Evolutionary conservation across 2,797 vertebrate species (phyloP).

Genomic region (Lophius americanus): DNA sequence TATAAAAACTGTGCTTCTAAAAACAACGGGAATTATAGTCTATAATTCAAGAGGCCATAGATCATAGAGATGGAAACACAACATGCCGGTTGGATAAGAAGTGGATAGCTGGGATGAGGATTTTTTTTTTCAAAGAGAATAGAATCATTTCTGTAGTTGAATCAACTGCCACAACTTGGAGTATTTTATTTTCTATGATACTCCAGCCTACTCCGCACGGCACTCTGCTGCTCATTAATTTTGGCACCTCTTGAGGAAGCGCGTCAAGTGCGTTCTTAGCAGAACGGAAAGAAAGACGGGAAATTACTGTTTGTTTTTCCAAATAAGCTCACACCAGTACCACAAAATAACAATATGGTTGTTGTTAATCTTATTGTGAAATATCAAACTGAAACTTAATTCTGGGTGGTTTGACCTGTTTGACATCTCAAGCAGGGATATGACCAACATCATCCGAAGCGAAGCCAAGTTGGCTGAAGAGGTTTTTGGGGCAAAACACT

Average conservation of each 20-base stretch:
- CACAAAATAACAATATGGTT: neutral
- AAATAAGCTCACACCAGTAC: neutral
- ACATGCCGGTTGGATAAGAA: neutral
- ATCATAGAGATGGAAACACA: neutral
- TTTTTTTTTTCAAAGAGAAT: neutral
- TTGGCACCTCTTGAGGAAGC: conserved; percentile 29
- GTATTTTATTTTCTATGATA: neutral
- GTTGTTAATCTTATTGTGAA: neutral
- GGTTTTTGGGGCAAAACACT: conserved; percentile 2
- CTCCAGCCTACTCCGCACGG: neutral
- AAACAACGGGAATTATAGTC: neutral
- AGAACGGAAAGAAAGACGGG: neutral
- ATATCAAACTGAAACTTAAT: neutral
- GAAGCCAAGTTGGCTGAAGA: conserved; percentile 5
- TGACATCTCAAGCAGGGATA: neutral
- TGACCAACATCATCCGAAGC: conserved; percentile 16
- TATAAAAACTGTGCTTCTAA: neutral
- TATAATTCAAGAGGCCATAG: neutral
- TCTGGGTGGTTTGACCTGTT: neutral
- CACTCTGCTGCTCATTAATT: conserved; percentile 25
- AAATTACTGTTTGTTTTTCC: neutral
- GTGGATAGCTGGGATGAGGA: neutral
- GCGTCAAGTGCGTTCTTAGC: neutral
- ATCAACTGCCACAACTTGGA: neutral
- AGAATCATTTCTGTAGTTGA: neutral